Evolutionary conservation across 2,888 invertebrate species (phyloP), one percentile per base, ranked within the genome.

Genomic region (Seira sanloemensis): DNA sequence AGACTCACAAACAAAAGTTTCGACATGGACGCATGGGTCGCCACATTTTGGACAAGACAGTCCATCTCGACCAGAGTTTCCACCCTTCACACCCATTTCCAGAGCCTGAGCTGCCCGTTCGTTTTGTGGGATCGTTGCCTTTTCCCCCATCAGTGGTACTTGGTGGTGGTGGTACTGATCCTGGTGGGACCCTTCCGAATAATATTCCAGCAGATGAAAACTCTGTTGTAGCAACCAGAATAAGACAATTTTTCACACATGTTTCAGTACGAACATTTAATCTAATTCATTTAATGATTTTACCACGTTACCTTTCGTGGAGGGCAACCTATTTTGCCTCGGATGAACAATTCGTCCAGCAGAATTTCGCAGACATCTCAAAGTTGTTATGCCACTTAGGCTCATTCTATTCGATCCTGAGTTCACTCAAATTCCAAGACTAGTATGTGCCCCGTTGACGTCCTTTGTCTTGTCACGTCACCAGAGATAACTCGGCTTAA

Each of bases 11-110:
- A 98, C 97, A 92, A 98, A 98, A 1, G 98, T 98, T 92, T 98
- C 98, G 83, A 98, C 97, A 91, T 98, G 97, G 1, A 97, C 97
- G 92, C 98, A 98, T n/a, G 97, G 97, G 92, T 97, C 97, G 0
- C 97, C 97, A 91, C 98, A 98, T 92, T 98, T 98, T 1, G 98
- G 98, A 91, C 98, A 98, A n/a, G 95, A 95, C 23, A 97, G 93
- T 73, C 93, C 93, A 86, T 93, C 92, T 88, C 94, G 93, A 83
- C 93, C 91, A 26, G 92, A 90, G 4, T 89, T 87, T 9, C 88
- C 88, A 19, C 86, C 83, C 27, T 86, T 78, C 18, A 76, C 72
- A 24, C n/a, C 90, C 88, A 54, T 69, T 37, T 9, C 85, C 84
- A 2, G 71, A 21, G 26, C 65, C 72, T 16, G 72, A 65, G 19